phyloP scores from a whole-genome alignment of 2,113 vertebrate species.

The Pardalotus punctatus region DNA sequence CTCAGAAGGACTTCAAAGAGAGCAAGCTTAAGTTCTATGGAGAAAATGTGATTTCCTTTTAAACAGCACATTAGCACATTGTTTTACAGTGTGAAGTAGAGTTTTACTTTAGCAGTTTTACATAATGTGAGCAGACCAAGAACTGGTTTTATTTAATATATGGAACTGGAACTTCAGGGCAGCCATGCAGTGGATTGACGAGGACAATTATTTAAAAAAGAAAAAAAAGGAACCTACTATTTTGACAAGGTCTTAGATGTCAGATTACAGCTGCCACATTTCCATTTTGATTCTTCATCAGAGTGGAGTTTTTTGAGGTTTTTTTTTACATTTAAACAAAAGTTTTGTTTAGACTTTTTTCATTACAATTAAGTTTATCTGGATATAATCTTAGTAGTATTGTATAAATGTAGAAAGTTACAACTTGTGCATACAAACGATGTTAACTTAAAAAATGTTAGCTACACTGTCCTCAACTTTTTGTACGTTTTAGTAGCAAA shows the following conservation, averaged over 20 bases:
- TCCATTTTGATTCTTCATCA: conserved; percentile 32
- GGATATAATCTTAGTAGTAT: background rate
- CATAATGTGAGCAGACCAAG: conserved; percentile 72
- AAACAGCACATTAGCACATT: conserved; percentile 2
- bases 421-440: background rate
- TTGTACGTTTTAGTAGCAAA: conserved; percentile 39
- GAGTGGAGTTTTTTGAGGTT: background rate
- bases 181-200: conserved; percentile 39
- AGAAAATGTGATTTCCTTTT: conserved; percentile 75
- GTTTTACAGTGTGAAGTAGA: conserved; percentile 52
- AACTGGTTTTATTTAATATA: conserved; percentile 67
- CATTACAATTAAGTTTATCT: conserved; percentile 18
- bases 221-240: background rate
- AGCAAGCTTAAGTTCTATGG: conserved; percentile 72
- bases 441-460: conserved; percentile 35
- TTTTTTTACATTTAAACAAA: conserved; percentile 9
- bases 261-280: conserved; percentile 6
- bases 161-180: conserved; percentile 60
- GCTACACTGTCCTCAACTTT: conserved; percentile 30
- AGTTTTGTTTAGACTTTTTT: conserved; percentile 37
- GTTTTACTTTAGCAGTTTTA: conserved; percentile 63
- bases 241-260: background rate
- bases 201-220: background rate
- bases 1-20: conserved; percentile 78
- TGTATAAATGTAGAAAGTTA: conserved; percentile 43